These are phyloP conservation scores for Pollenia labialis DNA, from an alignment of 2,888 invertebrate species.

Conservation along the genomic window DNA sequence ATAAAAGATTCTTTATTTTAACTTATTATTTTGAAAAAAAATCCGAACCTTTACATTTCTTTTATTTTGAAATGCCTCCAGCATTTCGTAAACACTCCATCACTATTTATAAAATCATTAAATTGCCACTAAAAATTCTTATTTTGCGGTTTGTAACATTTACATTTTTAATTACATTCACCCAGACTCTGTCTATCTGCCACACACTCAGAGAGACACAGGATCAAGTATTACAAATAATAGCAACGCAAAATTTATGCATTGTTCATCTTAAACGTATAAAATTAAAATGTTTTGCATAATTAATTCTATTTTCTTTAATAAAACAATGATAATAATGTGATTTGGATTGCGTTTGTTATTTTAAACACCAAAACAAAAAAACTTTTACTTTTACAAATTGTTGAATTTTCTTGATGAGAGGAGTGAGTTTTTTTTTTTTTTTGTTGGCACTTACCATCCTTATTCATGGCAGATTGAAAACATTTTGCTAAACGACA, in stretches of 20 bases:
- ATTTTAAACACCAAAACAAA: constrained; percentile 60
- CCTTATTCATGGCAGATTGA: constrained; percentile 98
- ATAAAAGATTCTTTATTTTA: neutral
- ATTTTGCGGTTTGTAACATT: constrained; percentile 59
- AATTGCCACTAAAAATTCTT: constrained; percentile 28
- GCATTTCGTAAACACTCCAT: neutral
- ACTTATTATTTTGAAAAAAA: neutral
- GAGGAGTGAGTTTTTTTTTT: neutral
- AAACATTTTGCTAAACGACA: constrained; percentile 98
- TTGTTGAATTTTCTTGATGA: neutral
- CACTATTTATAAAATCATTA: constrained; percentile 31
- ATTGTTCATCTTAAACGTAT: constrained; percentile 21
- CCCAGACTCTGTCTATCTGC: neutral
- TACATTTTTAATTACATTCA: constrained; percentile 68
- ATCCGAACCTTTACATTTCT: neutral
- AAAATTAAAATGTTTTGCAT: constrained; percentile 71
- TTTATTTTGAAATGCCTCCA: neutral
- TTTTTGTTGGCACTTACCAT: constrained; percentile 89
- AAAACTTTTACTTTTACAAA: constrained; percentile 52
- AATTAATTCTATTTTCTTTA: constrained; percentile 72
- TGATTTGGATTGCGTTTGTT: constrained; percentile 68
- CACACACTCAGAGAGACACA: neutral
- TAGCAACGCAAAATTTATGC: neutral
- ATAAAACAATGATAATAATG: constrained; percentile 68
- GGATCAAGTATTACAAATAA: constrained; percentile 32